Base-by-base conservation (phyloP, 2,113 vertebrate species). In the Patagioenas fasciata region DNA sequence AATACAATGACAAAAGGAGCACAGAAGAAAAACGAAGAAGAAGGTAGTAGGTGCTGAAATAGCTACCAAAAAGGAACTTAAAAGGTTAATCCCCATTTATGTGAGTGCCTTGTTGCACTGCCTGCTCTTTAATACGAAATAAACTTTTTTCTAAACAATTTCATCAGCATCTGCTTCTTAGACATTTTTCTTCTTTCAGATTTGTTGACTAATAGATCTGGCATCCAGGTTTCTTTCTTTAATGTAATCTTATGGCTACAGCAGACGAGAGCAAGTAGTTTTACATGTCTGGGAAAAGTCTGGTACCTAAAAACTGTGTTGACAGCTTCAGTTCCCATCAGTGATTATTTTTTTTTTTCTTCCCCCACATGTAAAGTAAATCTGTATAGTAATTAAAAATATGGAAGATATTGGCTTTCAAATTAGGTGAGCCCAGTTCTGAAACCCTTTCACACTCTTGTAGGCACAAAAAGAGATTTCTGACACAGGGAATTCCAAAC, bases 141-240 rank as follows among this genome's bases (percentile, higher is more conserved):
- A 86, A 79, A 67, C 3, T 5, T 94, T 92, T 88, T 85, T 65
- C 28, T 74, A 91, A 94, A 66, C 64, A 91, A 64, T 67, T 72
- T 85, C 56, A 85, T 80, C 54, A 78, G 25, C 42, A 84, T 95
- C 77, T 94, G 44, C 42, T 73, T 42, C 58, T 77, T 74, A 93
- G 47, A n/a, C 11, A 34, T 56, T 85, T 78, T 94, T n/a, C 36
- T 79, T 80, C 28, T 91, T 80, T 16, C 34, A 92, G 54, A 31
- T 88, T 48, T 91, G 34, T 94, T 97, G 85, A 64, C 57, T 93
- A 93, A 95, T 81, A 95, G 92, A 92, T 74, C 61, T 50, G 80
- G 12, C 58, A 53, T 80, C 54, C 34, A 64, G 36, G 14, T 57
- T 91, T 18, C 28, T 70, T 88, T 47, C 44, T 93, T 32, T 87